These are phyloP conservation scores for Pseudorasbora parva DNA, from an alignment of 2,113 vertebrate genomes.

Conservation along the genomic window DNA sequence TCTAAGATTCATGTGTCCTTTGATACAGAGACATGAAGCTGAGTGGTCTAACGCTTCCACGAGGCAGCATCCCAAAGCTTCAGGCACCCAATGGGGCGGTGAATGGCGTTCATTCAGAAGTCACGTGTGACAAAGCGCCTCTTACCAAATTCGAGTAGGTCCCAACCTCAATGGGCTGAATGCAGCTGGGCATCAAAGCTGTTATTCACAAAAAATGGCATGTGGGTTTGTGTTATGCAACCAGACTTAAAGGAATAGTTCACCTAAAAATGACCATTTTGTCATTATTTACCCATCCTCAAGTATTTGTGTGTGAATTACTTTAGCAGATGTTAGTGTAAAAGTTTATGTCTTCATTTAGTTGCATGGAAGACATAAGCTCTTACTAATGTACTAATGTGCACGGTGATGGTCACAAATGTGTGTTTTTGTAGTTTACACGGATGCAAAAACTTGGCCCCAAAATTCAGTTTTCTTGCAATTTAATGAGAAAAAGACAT, in stretches of 20 bases:
- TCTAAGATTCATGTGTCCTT: slow-evolving; percentile 33
- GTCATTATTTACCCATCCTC: not conserved
- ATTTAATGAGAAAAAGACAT: too few species aligned
- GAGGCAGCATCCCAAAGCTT: slow-evolving; percentile 66
- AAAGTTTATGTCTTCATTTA: too few species aligned
- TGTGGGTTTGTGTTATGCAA: not conserved
- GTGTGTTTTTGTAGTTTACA: too few species aligned
- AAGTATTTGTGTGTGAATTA: not conserved
- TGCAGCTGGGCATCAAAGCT: not conserved
- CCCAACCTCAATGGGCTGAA: slow-evolving; percentile 31
- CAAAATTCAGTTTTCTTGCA: too few species aligned
- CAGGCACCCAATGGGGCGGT: slow-evolving; percentile 53
- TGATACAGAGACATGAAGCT: slow-evolving; percentile 72
- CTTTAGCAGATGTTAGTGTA: too few species aligned
- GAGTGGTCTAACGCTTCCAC: slow-evolving; percentile 65
- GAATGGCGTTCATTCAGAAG: slow-evolving; percentile 60
- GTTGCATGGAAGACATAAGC: too few species aligned
- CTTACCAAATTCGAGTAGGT: slow-evolving; percentile 79
- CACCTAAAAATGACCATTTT: not conserved
- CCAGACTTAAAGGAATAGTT: not conserved
- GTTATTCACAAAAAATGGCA: slow-evolving; percentile 53
- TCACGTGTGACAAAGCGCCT: slow-evolving; percentile 76
- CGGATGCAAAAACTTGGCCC: too few species aligned
- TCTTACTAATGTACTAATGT: too few species aligned
- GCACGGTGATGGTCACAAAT: too few species aligned